Conservation (phyloP, 2,113 vertebrate species). For the Poecile atricapillus region DNA sequence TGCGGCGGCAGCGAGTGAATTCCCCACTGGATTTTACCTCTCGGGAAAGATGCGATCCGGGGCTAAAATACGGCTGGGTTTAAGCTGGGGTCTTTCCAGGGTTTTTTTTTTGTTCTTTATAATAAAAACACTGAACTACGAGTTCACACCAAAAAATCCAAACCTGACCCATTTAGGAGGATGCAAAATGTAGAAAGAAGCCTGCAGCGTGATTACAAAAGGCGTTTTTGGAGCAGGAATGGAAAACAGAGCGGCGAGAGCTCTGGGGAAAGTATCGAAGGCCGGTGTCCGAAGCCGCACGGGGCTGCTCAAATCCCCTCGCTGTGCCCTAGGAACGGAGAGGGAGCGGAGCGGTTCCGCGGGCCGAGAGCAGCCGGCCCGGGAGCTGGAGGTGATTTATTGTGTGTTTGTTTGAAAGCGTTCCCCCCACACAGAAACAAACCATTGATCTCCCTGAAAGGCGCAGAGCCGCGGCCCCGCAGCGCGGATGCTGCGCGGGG, state of each 20-base stretch:
- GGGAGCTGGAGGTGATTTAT: not conserved
- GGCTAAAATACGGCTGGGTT: not conserved
- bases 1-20: not conserved
- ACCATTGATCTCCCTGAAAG: not conserved
- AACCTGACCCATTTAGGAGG: accelerated
- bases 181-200: accelerated
- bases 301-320: accelerated
- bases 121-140: not conserved
- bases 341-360: not conserved
- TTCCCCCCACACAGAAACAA: not conserved
- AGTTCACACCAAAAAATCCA: accelerated
- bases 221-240: accelerated
- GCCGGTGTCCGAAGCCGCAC: accelerated
- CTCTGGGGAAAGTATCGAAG: accelerated
- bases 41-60: not conserved
- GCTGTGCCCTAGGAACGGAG: accelerated
- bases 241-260: accelerated
- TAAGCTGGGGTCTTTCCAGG: not conserved
- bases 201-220: not conserved
- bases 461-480: not conserved
- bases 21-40: accelerated
- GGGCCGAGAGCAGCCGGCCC: not conserved
- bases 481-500: not conserved
- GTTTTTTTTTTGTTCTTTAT: not conserved
- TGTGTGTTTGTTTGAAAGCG: not conserved